Evolutionary conservation across 1,140 invertebrate species (phyloP), one percentile per base, ranked within the genome.

Genomic region (Hydropsyche tenuis): DNA sequence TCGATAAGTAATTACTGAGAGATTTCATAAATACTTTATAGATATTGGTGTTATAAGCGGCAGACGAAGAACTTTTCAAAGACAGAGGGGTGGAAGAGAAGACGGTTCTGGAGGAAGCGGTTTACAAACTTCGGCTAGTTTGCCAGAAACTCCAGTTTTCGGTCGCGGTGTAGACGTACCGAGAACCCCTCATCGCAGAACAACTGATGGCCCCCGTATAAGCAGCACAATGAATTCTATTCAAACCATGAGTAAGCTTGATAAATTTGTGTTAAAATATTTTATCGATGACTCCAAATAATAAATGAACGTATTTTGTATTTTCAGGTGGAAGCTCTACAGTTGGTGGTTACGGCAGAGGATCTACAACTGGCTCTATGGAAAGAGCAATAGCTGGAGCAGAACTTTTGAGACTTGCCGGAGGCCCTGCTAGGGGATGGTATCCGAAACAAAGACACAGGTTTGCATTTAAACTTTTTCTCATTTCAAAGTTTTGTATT

Each of bases 131-230:
- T 93, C 92, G 1, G 93, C 92, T 78, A 93, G 92, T 78, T 83
- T 94, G 51, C 93, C 92, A 5, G 93, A 94, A 84, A 94, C 93
- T 9, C 92, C 93, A 3, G 92, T 94, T 30, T 94, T 94, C 81
- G 91, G 92, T 11, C 85, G 92, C 76, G 92, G 92, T 73, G 91
- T 90, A 83, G 91, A 93, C 80, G 90, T 92, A 68, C 91, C 91
- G 0, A 85, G 91, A 72, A 92, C 91, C 9, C 91, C 91, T 5
- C 91, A 91, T 62, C 80, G 87, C 75, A 81, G 85, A 69, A 85
- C 86, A 75, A 87, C 87, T 1, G 88, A 88, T 65, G 84, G 83
- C 18, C 88, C 89, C 0, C 83, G 88, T n/a, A 85, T 88, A 45
- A 89, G 86, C 78, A 89, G 86, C 76, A 89, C 86, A 20, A 85